phyloP scores from a whole-genome alignment of 1,140 invertebrate species.

The Diorhabda sublineata region DNA sequence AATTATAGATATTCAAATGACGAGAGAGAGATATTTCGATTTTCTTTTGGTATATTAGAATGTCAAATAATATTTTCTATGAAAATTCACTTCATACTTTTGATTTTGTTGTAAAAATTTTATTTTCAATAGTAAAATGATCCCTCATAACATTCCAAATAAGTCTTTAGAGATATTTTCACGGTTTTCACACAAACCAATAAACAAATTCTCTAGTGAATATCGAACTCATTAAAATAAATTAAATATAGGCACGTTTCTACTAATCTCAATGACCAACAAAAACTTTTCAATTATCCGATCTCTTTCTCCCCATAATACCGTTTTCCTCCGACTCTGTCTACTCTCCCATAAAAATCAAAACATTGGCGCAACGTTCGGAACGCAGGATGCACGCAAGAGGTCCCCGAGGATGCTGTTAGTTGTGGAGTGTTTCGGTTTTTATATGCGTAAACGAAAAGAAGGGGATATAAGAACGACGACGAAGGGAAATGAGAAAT shows the following conservation, averaged over 20 bases:
- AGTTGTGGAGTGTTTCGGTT: slow-evolving; percentile 7
- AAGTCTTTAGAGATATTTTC: background rate
- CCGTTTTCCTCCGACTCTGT: slow-evolving; percentile 21
- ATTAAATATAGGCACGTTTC: slow-evolving; percentile 41
- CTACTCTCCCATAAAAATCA: slow-evolving; percentile 45
- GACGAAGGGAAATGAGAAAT: background rate
- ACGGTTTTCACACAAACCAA: slow-evolving; percentile 9
- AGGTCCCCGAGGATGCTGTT: slow-evolving; percentile 30
- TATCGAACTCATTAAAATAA: slow-evolving; percentile 37
- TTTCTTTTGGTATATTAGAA: too few relatives aligned
- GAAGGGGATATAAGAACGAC: slow-evolving; percentile 4
- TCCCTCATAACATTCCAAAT: too few relatives aligned
- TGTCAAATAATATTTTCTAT: too few relatives aligned
- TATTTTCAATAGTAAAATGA: too few relatives aligned
- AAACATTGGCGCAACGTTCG: slow-evolving; percentile 37
- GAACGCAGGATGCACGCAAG: slow-evolving; percentile 14
- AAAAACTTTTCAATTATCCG: slow-evolving; percentile 43
- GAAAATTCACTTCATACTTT: too few relatives aligned
- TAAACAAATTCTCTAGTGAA: slow-evolving; percentile 26
- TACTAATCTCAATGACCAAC: slow-evolving; percentile 43
- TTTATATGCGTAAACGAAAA: background rate
- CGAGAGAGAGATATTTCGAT: too few relatives aligned
- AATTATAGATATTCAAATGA: too few relatives aligned
- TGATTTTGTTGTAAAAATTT: too few relatives aligned
- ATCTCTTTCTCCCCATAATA: slow-evolving; percentile 21